Percentiles rank a stretch among this genome's conserved stretches.
These are phyloP conservation scores for Matsumyia berberina DNA, from an alignment of 2,888 invertebrate genomes.

Conservation along the genomic window DNA sequence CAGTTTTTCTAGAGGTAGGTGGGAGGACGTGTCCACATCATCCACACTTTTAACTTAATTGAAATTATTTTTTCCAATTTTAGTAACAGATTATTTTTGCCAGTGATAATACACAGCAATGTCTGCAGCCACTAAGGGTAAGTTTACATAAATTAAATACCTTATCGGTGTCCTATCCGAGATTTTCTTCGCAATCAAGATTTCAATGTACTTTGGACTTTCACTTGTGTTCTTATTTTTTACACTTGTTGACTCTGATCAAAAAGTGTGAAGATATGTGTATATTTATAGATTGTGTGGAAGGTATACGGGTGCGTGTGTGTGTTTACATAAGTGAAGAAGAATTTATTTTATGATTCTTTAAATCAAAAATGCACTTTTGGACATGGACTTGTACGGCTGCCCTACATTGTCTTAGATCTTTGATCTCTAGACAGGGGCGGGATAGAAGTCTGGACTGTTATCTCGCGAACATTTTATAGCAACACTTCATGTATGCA, in stretches of 20 bases:
- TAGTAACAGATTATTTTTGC: conserved; percentile 21
- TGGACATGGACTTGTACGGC: conserved; percentile 14
- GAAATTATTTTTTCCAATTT: conserved; percentile 20
- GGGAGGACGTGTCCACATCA: conserved; percentile 3
- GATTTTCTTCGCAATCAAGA: conserved; percentile 25
- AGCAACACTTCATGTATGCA: conserved; percentile 11
- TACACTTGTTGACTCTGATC: conserved; percentile 49
- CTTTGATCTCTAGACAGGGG: not conserved
- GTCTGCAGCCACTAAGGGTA: conserved; percentile 82
- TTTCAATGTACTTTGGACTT: conserved; percentile 78
- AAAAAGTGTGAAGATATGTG: conserved; percentile 25
- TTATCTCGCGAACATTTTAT: conserved; percentile 8
- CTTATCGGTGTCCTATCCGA: not conserved
- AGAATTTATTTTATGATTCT: not conserved
- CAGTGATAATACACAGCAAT: conserved; percentile 73
- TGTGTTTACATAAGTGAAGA: not conserved
- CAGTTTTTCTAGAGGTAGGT: conserved; percentile 32
- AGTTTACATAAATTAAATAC: conserved; percentile 1
- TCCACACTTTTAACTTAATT: not conserved
- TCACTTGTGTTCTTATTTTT: conserved; percentile 26
- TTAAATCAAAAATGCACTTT: conserved; percentile 8
- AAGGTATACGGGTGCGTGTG: not conserved
- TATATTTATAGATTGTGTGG: conserved; percentile 37
- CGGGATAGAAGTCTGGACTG: not conserved
- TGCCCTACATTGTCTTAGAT: not conserved